Percentiles rank a stretch among this genome's conserved stretches.
phyloP scores from a whole-genome alignment of 2,797 vertebrate genomes.

The Acanthurus tractus region DNA sequence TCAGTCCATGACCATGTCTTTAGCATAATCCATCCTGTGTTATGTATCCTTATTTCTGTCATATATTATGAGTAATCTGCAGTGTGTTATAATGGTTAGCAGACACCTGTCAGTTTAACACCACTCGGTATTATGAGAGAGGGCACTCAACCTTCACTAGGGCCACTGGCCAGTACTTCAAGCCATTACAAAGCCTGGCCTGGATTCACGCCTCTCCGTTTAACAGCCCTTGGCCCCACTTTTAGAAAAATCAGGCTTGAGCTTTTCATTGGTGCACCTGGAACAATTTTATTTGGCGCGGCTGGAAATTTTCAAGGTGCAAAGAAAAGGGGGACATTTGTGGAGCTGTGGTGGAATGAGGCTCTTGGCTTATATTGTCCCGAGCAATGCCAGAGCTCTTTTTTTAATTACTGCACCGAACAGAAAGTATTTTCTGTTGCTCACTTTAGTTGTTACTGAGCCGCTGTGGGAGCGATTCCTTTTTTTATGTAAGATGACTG shows the following conservation, averaged over 20 bases:
- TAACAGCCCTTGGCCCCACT: conserved; percentile 70
- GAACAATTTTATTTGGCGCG: conserved; percentile 79
- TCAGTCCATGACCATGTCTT: not conserved
- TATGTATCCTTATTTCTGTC: conserved; percentile 19
- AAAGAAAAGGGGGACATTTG: conserved; percentile 66
- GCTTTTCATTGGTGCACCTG: conserved; percentile 82
- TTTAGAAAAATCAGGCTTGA: conserved; percentile 61
- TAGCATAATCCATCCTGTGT: too few relatives aligned
- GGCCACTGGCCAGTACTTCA: conserved; percentile 60
- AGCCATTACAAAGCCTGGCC: conserved; percentile 71
- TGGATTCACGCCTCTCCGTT: conserved; percentile 77
- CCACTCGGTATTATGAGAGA: conserved; percentile 57
- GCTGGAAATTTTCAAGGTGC: conserved; percentile 75
- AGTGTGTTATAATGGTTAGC: conserved; percentile 77
- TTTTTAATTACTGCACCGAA: conserved; percentile 58
- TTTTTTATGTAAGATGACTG: conserved; percentile 44
- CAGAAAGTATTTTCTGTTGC: conserved; percentile 53
- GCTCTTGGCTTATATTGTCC: conserved; percentile 60
- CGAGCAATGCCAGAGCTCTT: conserved; percentile 59
- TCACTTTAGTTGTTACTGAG: conserved; percentile 42
- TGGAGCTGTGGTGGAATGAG: conserved; percentile 57
- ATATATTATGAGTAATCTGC: conserved; percentile 50
- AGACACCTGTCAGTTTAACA: conserved; percentile 80
- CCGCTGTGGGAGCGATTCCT: conserved; percentile 28
- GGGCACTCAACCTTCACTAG: conserved; percentile 62